Base-by-base conservation (phyloP, 2,113 vertebrate species). In the Pachypanchax playfairii region DNA sequence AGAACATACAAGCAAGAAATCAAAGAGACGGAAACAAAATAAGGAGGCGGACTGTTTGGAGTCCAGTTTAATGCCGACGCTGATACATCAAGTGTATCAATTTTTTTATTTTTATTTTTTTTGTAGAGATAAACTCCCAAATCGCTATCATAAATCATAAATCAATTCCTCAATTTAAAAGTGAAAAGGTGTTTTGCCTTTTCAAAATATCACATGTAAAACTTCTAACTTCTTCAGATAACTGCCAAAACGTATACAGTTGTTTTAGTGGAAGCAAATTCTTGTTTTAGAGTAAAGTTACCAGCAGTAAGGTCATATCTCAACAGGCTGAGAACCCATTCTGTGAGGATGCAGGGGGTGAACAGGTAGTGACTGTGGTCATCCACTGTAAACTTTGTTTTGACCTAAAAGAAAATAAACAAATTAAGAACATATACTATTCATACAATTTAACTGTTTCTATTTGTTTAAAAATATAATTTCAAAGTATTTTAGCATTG, bases 361-460 rank as follows among this genome's bases (percentile, higher is more conserved):
- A 98, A 99, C 21, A 98, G 88, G 78, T 99, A 99, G 85, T 99
- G 97, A 79, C 95, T 97, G 80, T 93, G 89, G 79, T 99, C 95
- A 78, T 99, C 97, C 70, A 98, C 93, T 0, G 93, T 96, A 84
- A 98, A 97, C 84, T 92, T 97, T 1, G 89, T 86, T 85, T 94
- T 95, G 42, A 97, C 92, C 97, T 98, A 75, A 55, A 44, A 65
- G 9, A 4, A 81, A 41, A 58, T 50, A 85, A 77, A 79, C 1
- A 15, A 14, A 35, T 5, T 2, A 31, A 4, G 22, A 0, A 22
- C 1, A 35, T 5, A 1, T 4, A n/a, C n/a, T n/a, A n/a, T n/a
- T n/a, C n/a, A n/a, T n/a, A n/a, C 8, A 17, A 39, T 39, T 13
- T 0, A 38, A 36, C n/a, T 5, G 12, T 1, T 9, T 11, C 6